Base-by-base conservation (phyloP, 92 coral and sea anemone species). In the Phenganax marumi region DNA sequence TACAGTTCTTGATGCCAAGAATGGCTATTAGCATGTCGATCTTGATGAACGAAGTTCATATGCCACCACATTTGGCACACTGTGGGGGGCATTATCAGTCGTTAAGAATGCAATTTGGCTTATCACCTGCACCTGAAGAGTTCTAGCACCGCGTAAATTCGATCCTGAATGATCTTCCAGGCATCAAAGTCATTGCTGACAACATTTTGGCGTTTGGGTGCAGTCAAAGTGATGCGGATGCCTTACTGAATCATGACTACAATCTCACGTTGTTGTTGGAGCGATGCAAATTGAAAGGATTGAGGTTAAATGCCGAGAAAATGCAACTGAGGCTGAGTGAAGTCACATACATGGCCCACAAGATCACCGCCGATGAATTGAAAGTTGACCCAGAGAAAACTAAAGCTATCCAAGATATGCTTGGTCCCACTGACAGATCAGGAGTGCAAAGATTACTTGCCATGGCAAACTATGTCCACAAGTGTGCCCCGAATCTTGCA, bases 121-220 rank as follows among this genome's bases (percentile, higher is more conserved):
- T 90, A 23, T 71, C 89, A 0, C 84, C 89, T 0, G 91, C 90
- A 12, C 94, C 90, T 0, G 91, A 91, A 53, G 94, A 91, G 73
- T 91, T 88, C 56, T 91, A 91, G 61, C 80, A 89, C 51, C 79
- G 91, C 73, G 82, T 89, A 9, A 91, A 86, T 58, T 82, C 85
- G 10, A 87, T 83, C 48, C 78, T 89, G 66, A 85, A 77, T 47
- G 89, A 85, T 10, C 89, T 88, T 2, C 81, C 87, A 18, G 91
- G 94, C 0, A 79, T 77, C 47, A 88, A 88, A 73, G 88, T 43
- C n/a, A n/a, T n/a, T n/a, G n/a, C n/a, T n/a, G n/a, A n/a, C n/a
- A n/a, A n/a, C n/a, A n/a, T n/a, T n/a, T 89, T 88, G 16, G 86
- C 88, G 4, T 90, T 72, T 74, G 93, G 91, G 3, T 68, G 83